Base-by-base conservation (phyloP, 2,888 invertebrate species). In the Eremobia ochroleuca region DNA sequence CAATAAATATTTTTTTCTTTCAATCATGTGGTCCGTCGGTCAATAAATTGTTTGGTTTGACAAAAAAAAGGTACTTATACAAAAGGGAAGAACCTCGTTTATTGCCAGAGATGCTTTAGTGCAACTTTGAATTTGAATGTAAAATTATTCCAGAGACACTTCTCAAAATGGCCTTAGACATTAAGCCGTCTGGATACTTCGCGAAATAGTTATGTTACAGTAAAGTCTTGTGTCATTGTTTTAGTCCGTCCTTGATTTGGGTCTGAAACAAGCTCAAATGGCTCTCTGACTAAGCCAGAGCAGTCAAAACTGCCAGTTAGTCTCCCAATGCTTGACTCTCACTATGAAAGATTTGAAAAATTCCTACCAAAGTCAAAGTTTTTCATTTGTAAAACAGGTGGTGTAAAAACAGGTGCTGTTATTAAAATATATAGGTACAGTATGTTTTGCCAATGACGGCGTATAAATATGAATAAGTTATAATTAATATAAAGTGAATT, bases 161-260 rank as follows among this genome's bases (percentile, higher is more conserved):
- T 67, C 59, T 49, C 21, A 34, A 43, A 40, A 34, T 15, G 28
- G n/a, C 34, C 34, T 76, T 13, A 77, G 21, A 55, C n/a, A 43
- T 43, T 58, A 66, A 49, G n/a, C 34, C n/a, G 34, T 68, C 69
- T 68, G 31, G 11, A 49, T 37, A 69, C 43, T 62, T 62, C 21
- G 25, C 9, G 28, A 43, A 43, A 37, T 55, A 79, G 61, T 79
- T 68, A 25, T 34, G 31, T 62, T 43, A 66, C 18, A 49, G 31
- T 40, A 9, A 43, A 31, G 46, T 34, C 21, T 49, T 40, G 21
- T 52, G 31, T 37, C 37, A 28, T 21, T 55, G 37, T 79, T 62
- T 25, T 13, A 43, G 28, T 2, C 25, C 18, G 9, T 0, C 34
- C 15, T 70, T 46, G 46, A 70, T 70, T 46, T 46, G 46, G 43